A percentile compares a stretch with the other conserved stretches of the same genome.
These are phyloP conservation scores for Atrichornis clamosus DNA, from an alignment of 2,113 vertebrate species.

Conservation along the genomic window DNA sequence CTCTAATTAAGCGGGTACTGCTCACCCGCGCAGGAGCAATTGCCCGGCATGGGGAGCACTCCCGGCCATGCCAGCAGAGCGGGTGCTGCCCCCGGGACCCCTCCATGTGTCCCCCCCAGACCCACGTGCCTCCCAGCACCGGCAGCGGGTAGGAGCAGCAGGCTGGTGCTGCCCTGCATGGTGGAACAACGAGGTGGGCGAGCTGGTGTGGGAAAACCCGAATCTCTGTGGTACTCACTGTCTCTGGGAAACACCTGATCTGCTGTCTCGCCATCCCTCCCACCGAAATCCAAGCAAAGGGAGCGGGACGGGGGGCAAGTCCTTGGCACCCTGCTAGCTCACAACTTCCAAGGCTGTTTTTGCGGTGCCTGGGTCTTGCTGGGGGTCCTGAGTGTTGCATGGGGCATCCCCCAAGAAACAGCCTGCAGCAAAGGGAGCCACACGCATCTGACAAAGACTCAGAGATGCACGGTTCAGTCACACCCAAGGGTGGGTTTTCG, in stretches of 20 bases:
- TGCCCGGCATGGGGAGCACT: background rate
- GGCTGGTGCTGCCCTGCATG: background rate
- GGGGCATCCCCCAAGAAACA: background rate
- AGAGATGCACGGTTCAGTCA: accelerated
- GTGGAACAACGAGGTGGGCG: background rate
- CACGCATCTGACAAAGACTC: background rate
- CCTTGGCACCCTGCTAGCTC: background rate
- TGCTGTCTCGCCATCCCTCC: background rate
- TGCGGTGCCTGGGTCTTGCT: background rate
- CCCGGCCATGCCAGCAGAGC: accelerated
- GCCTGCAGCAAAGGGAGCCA: accelerated
- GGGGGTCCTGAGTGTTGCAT: accelerated
- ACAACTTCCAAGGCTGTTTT: accelerated
- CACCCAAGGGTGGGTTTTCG: background rate
- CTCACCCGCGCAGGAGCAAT: background rate
- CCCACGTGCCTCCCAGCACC: accelerated
- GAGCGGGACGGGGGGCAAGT: background rate
- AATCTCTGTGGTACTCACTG: background rate
- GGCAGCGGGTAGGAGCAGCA: background rate
- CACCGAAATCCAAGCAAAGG: background rate
- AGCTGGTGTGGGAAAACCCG: background rate
- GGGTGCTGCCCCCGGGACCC: background rate
- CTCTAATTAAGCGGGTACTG: constrained; percentile 55
- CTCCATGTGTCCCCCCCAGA: accelerated
- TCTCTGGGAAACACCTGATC: background rate